These are phyloP conservation scores for Drosophila histrio DNA, from an alignment of 2,888 invertebrate species.

Conservation along the genomic window DNA sequence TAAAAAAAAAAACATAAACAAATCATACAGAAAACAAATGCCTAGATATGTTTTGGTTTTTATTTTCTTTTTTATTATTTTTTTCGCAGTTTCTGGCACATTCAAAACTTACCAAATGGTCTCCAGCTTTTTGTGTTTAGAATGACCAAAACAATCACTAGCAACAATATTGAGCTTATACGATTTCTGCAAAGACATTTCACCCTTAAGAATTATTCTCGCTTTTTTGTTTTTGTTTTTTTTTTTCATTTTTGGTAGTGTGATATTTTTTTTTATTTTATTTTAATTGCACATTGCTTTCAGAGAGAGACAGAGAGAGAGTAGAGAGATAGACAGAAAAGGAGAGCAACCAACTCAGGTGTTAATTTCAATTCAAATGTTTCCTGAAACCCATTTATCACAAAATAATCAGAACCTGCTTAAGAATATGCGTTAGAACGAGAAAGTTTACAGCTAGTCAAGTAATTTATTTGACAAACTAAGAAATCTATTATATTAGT, in stretches of 20 bases:
- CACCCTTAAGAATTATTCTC: conserved; percentile 86
- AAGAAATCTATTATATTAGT: no score
- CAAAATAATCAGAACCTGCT: conserved; percentile 3
- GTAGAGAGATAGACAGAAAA: conserved; percentile 50
- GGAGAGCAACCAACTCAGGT: conserved; percentile 40
- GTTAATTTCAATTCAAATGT: neutral
- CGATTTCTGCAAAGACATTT: conserved; percentile 90
- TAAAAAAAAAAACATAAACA: conserved; percentile 61
- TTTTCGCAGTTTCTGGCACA: conserved; percentile 79
- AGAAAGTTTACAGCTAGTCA: no score
- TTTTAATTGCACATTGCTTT: conserved; percentile 41
- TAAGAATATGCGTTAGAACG: neutral
- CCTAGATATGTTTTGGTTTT: conserved; percentile 74
- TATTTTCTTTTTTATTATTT: conserved; percentile 64
- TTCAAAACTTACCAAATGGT: conserved; percentile 84
- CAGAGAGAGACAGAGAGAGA: neutral
- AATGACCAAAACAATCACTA: conserved; percentile 84
- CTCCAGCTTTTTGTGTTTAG: conserved; percentile 84
- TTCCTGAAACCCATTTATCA: conserved; percentile 7
- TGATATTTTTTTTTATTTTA: conserved; percentile 44
- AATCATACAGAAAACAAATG: conserved; percentile 71
- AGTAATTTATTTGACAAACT: no score
- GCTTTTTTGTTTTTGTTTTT: conserved; percentile 61
- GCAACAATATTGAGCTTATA: conserved; percentile 84
- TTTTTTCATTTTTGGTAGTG: conserved; percentile 57